Conservation (phyloP, 2,888 invertebrate species). For the Noctua pronuba region DNA sequence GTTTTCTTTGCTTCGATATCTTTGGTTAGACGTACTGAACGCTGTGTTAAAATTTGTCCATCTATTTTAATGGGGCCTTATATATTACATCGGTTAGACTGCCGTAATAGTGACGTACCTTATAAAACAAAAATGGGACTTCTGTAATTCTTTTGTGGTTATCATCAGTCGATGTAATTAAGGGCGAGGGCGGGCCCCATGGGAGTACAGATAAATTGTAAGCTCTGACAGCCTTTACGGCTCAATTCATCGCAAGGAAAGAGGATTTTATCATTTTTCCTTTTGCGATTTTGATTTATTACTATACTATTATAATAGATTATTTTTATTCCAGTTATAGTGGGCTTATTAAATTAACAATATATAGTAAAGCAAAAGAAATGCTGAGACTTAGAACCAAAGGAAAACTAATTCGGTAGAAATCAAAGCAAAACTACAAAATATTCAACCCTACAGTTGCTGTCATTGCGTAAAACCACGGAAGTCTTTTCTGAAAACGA, state of each 20-base stretch:
- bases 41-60: too few relatives aligned
- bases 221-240: constrained; percentile 70
- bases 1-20: too few relatives aligned
- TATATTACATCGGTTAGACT: not conserved
- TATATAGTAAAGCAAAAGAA: not conserved
- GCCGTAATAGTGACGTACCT: too few relatives aligned
- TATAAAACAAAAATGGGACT: not conserved
- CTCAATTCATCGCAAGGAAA: constrained; percentile 49
- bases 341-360: not conserved
- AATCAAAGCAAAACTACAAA: too few relatives aligned
- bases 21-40: too few relatives aligned
- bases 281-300: constrained; percentile 27
- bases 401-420: not conserved
- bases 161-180: constrained; percentile 59
- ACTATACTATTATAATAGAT: not conserved
- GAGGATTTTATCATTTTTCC: constrained; percentile 23
- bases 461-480: not conserved
- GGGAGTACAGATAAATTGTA: constrained; percentile 69
- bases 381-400: not conserved
- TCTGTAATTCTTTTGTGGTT: constrained; percentile 11
- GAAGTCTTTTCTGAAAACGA: not conserved
- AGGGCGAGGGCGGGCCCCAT: constrained; percentile 43
- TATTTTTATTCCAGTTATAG: not conserved
- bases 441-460: too few relatives aligned
- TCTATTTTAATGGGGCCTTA: too few relatives aligned